Evolutionary conservation across 2,113 vertebrate genomes (phyloP).

Genomic region (Rhegmatorhina hoffmannsi): DNA sequence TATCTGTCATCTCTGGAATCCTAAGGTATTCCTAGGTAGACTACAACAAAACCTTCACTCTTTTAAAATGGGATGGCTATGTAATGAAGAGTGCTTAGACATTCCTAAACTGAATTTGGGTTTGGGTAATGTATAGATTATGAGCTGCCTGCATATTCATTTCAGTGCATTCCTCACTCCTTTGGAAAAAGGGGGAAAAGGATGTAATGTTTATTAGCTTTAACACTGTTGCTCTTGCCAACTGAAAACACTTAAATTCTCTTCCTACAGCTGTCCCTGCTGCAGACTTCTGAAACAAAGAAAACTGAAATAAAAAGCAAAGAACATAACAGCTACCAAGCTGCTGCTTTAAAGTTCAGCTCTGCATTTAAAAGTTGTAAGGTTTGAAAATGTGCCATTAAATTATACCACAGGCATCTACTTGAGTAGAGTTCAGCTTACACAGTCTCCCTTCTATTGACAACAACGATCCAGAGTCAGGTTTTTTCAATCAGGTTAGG

Average conservation of each 20-base stretch:
- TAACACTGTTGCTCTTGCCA: constrained; percentile 31
- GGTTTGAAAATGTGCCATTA: constrained; percentile 53
- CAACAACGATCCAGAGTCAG: constrained; percentile 2
- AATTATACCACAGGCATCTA: constrained; percentile 40
- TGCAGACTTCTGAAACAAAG: constrained; percentile 35
- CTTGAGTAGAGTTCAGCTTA: constrained; percentile 3
- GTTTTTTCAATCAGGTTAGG: constrained; percentile 59
- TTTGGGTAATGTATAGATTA: not conserved
- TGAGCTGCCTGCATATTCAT: constrained; percentile 12
- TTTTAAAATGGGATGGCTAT: constrained; percentile 13
- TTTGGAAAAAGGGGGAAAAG: not conserved
- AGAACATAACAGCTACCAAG: constrained; percentile 25
- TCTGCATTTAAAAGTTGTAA: constrained; percentile 30
- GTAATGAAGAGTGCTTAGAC: constrained; percentile 15
- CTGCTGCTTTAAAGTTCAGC: constrained; percentile 35
- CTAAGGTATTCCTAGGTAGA: constrained; percentile 43
- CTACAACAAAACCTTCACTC: constrained; percentile 22
- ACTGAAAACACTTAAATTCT: constrained; percentile 43
- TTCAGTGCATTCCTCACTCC: constrained; percentile 17
- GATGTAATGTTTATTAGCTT: constrained; percentile 41
- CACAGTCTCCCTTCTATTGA: constrained; percentile 13
- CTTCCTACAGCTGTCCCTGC: constrained; percentile 9
- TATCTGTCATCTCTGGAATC: constrained; percentile 51
- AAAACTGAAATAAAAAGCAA: constrained; percentile 41
- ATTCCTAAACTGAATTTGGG: not conserved